These are phyloP conservation scores for Vanacampus margaritifer DNA, from an alignment of 2,113 vertebrate genomes.

Conservation along the genomic window DNA sequence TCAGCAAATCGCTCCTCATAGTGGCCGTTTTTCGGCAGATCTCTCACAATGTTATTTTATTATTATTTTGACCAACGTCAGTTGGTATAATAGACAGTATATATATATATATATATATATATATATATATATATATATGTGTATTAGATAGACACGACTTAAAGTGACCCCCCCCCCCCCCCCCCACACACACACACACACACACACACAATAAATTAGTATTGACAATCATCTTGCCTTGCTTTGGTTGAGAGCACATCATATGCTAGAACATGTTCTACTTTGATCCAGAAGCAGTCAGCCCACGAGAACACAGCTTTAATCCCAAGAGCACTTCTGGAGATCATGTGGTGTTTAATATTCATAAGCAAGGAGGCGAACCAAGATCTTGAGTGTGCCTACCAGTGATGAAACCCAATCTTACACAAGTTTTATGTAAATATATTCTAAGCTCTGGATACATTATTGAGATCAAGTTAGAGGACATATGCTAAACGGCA, in stretches of 20 bases:
- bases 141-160: no score
- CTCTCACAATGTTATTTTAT: no score
- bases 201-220: neutral
- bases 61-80: no score
- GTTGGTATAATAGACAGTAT: no score
- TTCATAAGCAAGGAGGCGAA: conserved; percentile 43
- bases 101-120: no score
- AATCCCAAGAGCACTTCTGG: conserved; percentile 27
- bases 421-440: conserved; percentile 56
- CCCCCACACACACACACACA: no score
- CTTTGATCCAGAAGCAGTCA: conserved; percentile 36
- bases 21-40: no score
- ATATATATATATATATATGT: no score
- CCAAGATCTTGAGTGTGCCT: conserved; percentile 26
- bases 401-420: conserved; percentile 46
- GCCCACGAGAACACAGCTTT: conserved; percentile 27
- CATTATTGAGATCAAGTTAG: conserved; percentile 53
- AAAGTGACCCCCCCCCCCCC: no score
- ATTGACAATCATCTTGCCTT: neutral
- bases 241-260: neutral
- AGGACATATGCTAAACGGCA: conserved; percentile 37
- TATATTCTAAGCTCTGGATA: conserved; percentile 39
- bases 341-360: conserved; percentile 54
- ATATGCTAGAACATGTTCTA: conserved; percentile 12
- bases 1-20: no score